phyloP scores from a whole-genome alignment of 2,888 invertebrate genomes.

The Dyspetes luteomarginatus region DNA sequence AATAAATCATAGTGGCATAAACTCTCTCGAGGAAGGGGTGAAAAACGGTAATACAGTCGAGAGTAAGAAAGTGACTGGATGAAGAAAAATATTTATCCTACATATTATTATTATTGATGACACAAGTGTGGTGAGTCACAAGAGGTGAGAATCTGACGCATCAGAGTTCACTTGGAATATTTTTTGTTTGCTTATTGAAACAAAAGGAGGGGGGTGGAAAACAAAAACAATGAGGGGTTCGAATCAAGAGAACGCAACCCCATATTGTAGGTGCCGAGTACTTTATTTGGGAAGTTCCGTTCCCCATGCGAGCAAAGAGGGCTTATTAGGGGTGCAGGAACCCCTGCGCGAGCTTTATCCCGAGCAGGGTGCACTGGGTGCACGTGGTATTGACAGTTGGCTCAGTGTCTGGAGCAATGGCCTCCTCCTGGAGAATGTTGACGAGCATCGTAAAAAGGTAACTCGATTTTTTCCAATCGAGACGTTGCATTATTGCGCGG shows the following conservation, averaged over 20 bases:
- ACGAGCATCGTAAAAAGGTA: constrained; percentile 96
- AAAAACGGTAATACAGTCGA: too few relatives aligned
- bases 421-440: constrained; percentile 96
- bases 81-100: too few relatives aligned
- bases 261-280: constrained; percentile 98
- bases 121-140: too few relatives aligned
- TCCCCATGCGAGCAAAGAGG: constrained; percentile 98
- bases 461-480: constrained; percentile 98
- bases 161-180: too few relatives aligned
- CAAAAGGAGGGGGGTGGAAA: too few relatives aligned
- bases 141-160: too few relatives aligned
- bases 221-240: constrained; percentile 78
- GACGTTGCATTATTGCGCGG: constrained; percentile 97
- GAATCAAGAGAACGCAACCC: constrained; percentile 91
- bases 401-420: constrained; percentile 99
- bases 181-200: too few relatives aligned
- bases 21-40: too few relatives aligned
- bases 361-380: constrained; percentile 94
- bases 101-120: too few relatives aligned
- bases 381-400: constrained; percentile 97
- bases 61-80: too few relatives aligned
- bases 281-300: constrained; percentile 98
- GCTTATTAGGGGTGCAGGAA: constrained; percentile 98
- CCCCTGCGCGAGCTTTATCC: constrained; percentile 98
- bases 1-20: too few relatives aligned